Conservation (phyloP, 1,140 invertebrate genomes). For the Ostrea denselamellosa region DNA sequence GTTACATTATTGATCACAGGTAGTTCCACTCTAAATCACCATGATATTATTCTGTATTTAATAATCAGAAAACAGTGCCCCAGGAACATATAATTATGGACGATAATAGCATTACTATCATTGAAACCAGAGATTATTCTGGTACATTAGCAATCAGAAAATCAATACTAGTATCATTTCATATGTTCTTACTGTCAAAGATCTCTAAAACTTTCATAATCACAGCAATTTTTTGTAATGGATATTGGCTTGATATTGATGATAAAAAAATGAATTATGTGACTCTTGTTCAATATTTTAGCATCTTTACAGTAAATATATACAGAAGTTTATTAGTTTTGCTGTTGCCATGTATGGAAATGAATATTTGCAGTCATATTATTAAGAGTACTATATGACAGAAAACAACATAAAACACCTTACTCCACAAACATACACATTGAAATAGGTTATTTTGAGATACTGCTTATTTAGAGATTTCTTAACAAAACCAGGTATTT, state of each 20-base stretch:
- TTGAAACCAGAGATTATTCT: conserved; percentile 16
- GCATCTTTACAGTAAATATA: not conserved
- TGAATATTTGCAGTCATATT: too few species aligned
- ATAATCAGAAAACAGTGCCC: not conserved
- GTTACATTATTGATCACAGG: not conserved
- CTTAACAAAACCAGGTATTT: too few species aligned
- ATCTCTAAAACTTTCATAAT: not conserved
- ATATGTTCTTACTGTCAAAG: not conserved
- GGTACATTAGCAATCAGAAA: conserved; percentile 2
- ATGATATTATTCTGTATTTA: not conserved
- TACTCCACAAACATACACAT: too few species aligned
- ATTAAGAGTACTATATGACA: too few species aligned
- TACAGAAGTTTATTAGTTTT: too few species aligned
- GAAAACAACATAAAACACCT: too few species aligned
- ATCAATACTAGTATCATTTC: conserved; percentile 10
- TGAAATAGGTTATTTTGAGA: too few species aligned
- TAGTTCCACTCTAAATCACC: not conserved
- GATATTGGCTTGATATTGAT: not conserved
- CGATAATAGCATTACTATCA: not conserved
- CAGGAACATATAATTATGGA: not conserved
- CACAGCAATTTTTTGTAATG: not conserved
- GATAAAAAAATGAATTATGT: not conserved
- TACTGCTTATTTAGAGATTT: too few species aligned
- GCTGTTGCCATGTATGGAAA: too few species aligned
- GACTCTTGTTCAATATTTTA: not conserved